These are phyloP conservation scores for Onychostoma macrolepis DNA, from an alignment of 2,113 vertebrate species.

Conservation along the genomic window DNA sequence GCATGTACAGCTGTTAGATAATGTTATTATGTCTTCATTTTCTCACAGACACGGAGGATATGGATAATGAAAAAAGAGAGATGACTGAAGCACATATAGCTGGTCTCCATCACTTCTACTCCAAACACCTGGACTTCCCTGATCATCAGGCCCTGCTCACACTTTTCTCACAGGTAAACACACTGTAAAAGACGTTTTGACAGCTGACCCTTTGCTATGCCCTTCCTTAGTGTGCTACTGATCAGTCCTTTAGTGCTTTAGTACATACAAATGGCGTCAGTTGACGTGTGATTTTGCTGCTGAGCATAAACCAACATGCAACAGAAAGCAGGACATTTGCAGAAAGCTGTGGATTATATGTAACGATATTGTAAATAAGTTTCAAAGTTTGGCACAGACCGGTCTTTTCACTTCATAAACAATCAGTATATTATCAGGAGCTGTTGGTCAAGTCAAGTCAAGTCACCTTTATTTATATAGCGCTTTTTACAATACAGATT, in stretches of 20 bases:
- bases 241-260: neutral
- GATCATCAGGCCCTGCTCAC: constrained; percentile 81
- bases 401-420: too few relatives aligned
- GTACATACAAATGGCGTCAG: neutral
- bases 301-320: too few relatives aligned
- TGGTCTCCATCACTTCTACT: constrained; percentile 90
- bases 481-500: too few relatives aligned
- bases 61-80: constrained; percentile 91
- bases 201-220: neutral
- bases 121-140: constrained; percentile 88
- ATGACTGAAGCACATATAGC: constrained; percentile 85
- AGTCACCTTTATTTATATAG: too few relatives aligned
- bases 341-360: neutral
- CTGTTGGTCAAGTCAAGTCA: too few relatives aligned
- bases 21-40: neutral
- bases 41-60: constrained; percentile 86
- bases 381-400: too few relatives aligned
- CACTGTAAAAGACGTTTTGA: neutral
- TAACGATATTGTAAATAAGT: neutral
- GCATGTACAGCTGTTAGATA: neutral
- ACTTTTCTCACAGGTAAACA: constrained; percentile 90
- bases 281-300: too few relatives aligned
- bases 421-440: too few relatives aligned
- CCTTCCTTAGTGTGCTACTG: neutral
- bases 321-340: too few relatives aligned